phyloP scores from a whole-genome alignment of 2,888 invertebrate genomes.

The Carabus problematicus region DNA sequence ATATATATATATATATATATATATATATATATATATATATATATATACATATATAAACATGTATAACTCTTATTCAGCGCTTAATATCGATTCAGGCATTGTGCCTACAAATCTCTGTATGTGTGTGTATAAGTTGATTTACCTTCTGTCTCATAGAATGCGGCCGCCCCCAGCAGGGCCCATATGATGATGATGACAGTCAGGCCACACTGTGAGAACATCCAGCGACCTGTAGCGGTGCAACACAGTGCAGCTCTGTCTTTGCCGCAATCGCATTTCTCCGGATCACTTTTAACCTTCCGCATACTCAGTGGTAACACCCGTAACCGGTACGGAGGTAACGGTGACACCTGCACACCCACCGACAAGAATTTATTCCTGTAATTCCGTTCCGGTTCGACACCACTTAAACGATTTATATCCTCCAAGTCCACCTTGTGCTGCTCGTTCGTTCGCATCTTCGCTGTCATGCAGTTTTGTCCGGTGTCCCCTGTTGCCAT shows the following conservation, averaged over 20 bases:
- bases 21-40: no score
- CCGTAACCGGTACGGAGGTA: constrained; percentile 64
- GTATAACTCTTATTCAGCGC: no score
- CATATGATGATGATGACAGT: constrained; percentile 66
- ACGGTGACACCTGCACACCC: constrained; percentile 60
- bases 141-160: constrained; percentile 73
- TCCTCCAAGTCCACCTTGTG: constrained; percentile 33
- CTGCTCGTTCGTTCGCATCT: constrained; percentile 52
- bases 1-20: no score
- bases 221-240: constrained; percentile 62
- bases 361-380: constrained; percentile 53
- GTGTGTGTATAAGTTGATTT: constrained; percentile 43
- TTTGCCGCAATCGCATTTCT: constrained; percentile 50
- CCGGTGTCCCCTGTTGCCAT: constrained; percentile 43
- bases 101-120: no score
- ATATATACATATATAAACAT: no score
- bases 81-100: no score
- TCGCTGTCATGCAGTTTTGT: constrained; percentile 48
- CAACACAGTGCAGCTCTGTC: constrained; percentile 55
- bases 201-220: constrained; percentile 67
- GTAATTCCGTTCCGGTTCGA: constrained; percentile 50
- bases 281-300: constrained; percentile 54
- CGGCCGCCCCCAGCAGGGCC: constrained; percentile 69
- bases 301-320: constrained; percentile 62
- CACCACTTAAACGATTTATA: constrained; percentile 54